Conservation (phyloP, 1,140 invertebrate species). For the Caenorhabditis elegans region WBcel235 BX284606.5:7651501-7652000, state of each 20-base stretch:
- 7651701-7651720: background rate
- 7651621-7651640: constrained; percentile 10
- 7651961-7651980: background rate
- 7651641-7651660: constrained; percentile 10
- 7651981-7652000: background rate
- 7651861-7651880: background rate
- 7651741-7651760: background rate
- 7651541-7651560: background rate
- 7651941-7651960: background rate
- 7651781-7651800: background rate
- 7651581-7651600: background rate
- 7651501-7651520: background rate
- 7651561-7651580: background rate
- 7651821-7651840: constrained; percentile 10
- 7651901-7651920: background rate
- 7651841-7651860: constrained; percentile 9
- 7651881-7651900: background rate
- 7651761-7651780: constrained; percentile 26
- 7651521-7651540: background rate
- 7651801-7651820: constrained; percentile 17
- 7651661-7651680: constrained; percentile 6
- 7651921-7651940: background rate
- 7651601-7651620: background rate
- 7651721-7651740: background rate
- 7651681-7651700: background rate